Evolutionary conservation across 2,888 invertebrate genomes (phyloP).

Genomic region (Eurytoma adleriae): DNA sequence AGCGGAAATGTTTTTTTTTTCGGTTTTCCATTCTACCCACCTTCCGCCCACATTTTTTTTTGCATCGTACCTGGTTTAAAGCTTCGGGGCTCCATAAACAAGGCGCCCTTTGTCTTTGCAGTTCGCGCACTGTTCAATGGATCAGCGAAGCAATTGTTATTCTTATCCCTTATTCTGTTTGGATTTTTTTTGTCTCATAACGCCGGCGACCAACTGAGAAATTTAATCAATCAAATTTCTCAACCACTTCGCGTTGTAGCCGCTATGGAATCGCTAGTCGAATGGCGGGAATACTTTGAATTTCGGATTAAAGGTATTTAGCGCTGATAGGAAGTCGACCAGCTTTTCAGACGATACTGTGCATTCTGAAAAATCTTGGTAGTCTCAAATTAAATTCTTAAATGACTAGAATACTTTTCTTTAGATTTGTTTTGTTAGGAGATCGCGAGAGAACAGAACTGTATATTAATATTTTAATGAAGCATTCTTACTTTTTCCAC

Average conservation of each 20-base stretch:
- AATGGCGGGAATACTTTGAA: conserved; percentile 37
- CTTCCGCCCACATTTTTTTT: neutral
- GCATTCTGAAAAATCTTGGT: too few species aligned
- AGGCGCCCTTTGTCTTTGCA: conserved; percentile 9
- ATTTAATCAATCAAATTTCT: conserved; percentile 50
- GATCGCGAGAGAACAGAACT: too few species aligned
- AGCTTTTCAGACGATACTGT: too few species aligned
- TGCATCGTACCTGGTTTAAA: neutral
- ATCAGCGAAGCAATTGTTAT: conserved; percentile 37
- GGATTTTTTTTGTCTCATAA: neutral
- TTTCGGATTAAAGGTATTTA: conserved; percentile 13
- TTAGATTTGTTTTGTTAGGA: too few species aligned
- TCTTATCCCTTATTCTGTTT: neutral
- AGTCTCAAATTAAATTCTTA: too few species aligned
- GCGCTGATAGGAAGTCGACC: too few species aligned
- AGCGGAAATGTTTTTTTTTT: conserved; percentile 35
- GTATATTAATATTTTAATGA: too few species aligned
- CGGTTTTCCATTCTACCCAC: neutral
- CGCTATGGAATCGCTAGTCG: neutral
- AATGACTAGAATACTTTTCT: too few species aligned
- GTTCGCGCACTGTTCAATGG: conserved; percentile 15
- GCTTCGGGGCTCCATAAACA: conserved; percentile 13
- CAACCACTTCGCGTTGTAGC: neutral
- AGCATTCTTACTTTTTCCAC: too few species aligned
- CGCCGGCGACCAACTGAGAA: conserved; percentile 34